Conservation (phyloP, 2,888 invertebrate genomes). For the Drosophila picticornis region DNA sequence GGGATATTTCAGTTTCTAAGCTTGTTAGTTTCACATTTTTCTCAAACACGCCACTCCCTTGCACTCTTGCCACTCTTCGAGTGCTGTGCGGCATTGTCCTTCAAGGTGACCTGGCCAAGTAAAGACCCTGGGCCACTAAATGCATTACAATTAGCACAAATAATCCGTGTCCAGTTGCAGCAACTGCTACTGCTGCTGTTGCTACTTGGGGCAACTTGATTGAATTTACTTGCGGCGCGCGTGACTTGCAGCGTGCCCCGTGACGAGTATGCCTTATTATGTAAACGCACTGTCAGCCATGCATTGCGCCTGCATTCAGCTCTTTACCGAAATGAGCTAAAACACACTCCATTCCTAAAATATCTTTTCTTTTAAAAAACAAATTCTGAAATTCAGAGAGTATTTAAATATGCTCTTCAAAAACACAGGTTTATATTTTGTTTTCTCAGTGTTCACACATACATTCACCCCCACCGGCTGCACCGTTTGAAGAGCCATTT, state of each 20-base stretch:
- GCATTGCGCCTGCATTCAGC: slow-evolving; percentile 1
- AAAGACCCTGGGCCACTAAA: slow-evolving; percentile 42
- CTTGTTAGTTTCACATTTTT: slow-evolving; percentile 47
- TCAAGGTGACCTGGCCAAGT: slow-evolving; percentile 52
- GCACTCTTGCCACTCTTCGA: background rate
- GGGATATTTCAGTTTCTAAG: slow-evolving; percentile 32
- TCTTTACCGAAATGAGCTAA: slow-evolving; percentile 15
- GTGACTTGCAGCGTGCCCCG: slow-evolving; percentile 67
- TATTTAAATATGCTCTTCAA: no score
- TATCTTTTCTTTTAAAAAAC: background rate
- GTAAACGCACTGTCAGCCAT: slow-evolving; percentile 45
- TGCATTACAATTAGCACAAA: slow-evolving; percentile 77
- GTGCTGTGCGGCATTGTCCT: slow-evolving; percentile 5
- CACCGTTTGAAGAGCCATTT: background rate
- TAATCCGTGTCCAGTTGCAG: slow-evolving; percentile 69
- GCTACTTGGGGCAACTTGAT: slow-evolving; percentile 63
- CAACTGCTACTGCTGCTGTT: slow-evolving; percentile 54
- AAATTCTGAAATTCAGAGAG: background rate
- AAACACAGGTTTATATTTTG: background rate
- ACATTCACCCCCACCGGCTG: background rate
- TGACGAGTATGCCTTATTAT: slow-evolving; percentile 42
- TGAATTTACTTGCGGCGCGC: slow-evolving; percentile 69
- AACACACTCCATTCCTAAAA: background rate
- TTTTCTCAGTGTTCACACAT: background rate
- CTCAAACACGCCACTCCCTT: background rate